Percentiles rank a stretch among this genome's conserved stretches.
Evolutionary conservation across 1,140 invertebrate species (phyloP).

Genomic region (Achroia grisella): DNA sequence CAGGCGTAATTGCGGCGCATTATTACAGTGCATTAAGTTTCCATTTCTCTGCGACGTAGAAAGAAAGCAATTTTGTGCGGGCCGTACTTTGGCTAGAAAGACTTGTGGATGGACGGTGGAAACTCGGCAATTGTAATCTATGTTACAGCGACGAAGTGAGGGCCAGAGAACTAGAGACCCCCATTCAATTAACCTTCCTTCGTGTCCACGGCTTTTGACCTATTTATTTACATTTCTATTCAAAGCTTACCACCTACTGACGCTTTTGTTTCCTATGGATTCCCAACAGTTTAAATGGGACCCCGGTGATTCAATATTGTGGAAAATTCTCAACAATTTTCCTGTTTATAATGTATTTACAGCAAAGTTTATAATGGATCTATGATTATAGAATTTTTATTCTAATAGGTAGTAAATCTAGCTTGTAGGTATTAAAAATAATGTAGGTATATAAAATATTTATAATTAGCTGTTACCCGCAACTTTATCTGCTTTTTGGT

Average conservation of each 20-base stretch:
- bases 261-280: background rate
- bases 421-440: too few species aligned
- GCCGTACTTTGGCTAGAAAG: conserved; percentile 1
- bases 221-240: conserved; percentile 18
- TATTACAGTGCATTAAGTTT: conserved; percentile 36
- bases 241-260: conserved; percentile 7
- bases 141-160: conserved; percentile 7
- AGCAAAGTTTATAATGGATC: too few species aligned
- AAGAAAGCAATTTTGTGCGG: conserved; percentile 24
- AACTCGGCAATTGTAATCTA: conserved; percentile 17
- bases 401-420: too few species aligned
- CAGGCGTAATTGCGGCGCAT: conserved; percentile 12
- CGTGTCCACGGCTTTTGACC: conserved; percentile 17
- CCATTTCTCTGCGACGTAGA: conserved; percentile 27
- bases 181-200: conserved; percentile 45
- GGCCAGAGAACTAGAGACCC: conserved; percentile 9
- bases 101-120: conserved; percentile 9
- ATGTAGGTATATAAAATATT: too few species aligned
- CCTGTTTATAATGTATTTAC: too few species aligned
- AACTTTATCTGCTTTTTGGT: too few species aligned
- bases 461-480: too few species aligned
- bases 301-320: too few species aligned
- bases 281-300: too few species aligned
- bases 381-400: too few species aligned
- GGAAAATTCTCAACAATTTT: too few species aligned